Evolutionary conservation across 2,888 invertebrate genomes (phyloP), one percentile per base, ranked within the genome.

Genomic region (Megastigmus dorsalis): DNA sequence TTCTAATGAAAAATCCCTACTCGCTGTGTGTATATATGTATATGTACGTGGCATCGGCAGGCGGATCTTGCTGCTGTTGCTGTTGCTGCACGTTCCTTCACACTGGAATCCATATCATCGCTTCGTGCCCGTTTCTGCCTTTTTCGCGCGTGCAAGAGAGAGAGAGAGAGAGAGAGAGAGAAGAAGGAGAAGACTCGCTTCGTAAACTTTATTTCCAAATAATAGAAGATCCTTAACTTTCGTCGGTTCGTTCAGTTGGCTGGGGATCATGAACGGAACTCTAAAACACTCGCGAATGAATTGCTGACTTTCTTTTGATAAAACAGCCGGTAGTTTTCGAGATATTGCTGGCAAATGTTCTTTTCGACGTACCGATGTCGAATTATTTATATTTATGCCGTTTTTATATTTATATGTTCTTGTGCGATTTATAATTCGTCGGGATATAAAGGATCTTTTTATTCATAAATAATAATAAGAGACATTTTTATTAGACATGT

Each of bases 1-100:
- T 81, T 82, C 83, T 85, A 85, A 85, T 84, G 84, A 84, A 84
- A 85, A 85, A 85, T 85, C 84, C 82, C 79, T 80, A 79, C 77
- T 78, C 75, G 52, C 57, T 59, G 41, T 43, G 41, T 30, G 45
- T 54, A 13, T 30, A 15, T 38, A 10, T 36, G 23, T 55, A 30
- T 28, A 26, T 55, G 45, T 62, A 36, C 26, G 26, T 33, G 48
- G 13, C 18, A 41, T 18, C 20, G 3, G n/a, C n/a, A n/a, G n/a
- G n/a, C n/a, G n/a, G n/a, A n/a, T n/a, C n/a, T 36, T 23, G 54
- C 41, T 18, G 23, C 26, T 33, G 41, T 18, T 65, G 20, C 10
- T 38, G 59, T 18, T 18, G 48, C 41, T 52, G 70, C 75, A 70
- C 66, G 75, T 55, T 52, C 41, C 48, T 54, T 45, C 43, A 48